A percentile compares a stretch with the other conserved stretches of the same genome.
These are phyloP conservation scores for Nasua narica DNA, from an alignment of 2,797 vertebrate species.

Conservation along the genomic window DNA sequence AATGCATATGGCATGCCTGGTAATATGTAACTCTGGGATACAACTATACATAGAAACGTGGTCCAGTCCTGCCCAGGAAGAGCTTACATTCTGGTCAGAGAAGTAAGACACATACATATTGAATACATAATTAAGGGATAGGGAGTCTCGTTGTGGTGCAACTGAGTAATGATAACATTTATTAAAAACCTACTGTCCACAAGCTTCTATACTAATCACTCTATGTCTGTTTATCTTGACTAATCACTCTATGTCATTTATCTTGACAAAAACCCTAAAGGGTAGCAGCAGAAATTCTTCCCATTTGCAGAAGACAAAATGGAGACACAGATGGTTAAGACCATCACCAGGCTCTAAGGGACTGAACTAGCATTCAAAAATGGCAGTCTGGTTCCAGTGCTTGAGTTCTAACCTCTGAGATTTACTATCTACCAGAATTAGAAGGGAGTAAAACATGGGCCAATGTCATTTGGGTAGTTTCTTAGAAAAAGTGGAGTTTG, in stretches of 20 bases:
- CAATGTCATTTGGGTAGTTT: not conserved
- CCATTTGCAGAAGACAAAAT: not conserved
- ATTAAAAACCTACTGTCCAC: not conserved
- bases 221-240: not conserved
- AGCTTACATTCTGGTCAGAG: not conserved
- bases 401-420: not conserved
- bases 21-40: not conserved
- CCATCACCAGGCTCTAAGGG: not conserved
- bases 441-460: not conserved
- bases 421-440: not conserved
- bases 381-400: not conserved
- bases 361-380: not conserved
- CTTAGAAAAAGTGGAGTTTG: not conserved
- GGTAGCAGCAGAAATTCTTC: not conserved
- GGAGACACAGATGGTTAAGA: not conserved
- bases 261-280: not conserved
- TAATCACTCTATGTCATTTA: not conserved
- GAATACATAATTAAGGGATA: not conserved
- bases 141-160: not conserved
- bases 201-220: not conserved
- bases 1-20: not conserved
- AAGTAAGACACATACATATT: not conserved
- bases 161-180: not conserved
- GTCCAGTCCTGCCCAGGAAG: not conserved
- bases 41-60: not conserved